These are phyloP conservation scores for Acrocyrtus sp. DNA, from an alignment of 2,888 invertebrate species.

Conservation along the genomic window DNA sequence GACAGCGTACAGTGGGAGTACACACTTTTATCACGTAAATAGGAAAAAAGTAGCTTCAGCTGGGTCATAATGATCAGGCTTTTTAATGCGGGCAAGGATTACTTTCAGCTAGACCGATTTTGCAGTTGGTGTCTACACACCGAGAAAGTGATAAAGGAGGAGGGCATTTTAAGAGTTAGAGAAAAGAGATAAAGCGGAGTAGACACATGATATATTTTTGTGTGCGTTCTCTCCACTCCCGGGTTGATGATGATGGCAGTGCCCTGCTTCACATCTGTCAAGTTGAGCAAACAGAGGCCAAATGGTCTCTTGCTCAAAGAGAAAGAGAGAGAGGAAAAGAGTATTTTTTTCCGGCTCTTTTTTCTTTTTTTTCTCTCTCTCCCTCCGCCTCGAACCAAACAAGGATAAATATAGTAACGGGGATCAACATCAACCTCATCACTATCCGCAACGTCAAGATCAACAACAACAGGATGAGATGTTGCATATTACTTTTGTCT, in stretches of 20 bases:
- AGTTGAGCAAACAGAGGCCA: conserved; percentile 64
- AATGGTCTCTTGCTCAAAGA: conserved; percentile 63
- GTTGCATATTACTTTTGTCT: conserved; percentile 28
- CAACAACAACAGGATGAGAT: conserved; percentile 8
- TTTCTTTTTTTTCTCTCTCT: conserved; percentile 14
- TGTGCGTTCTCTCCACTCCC: conserved; percentile 6
- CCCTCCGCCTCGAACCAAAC: conserved; percentile 10
- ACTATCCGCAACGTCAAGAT: neutral
- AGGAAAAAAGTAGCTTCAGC: too few species aligned
- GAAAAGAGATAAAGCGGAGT: too few species aligned
- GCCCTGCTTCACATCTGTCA: conserved; percentile 64
- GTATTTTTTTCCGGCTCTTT: too few species aligned
- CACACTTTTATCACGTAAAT: too few species aligned
- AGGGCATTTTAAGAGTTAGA: too few species aligned
- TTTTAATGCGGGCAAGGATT: too few species aligned
- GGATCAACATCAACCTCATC: conserved; percentile 11
- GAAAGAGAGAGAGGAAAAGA: too few species aligned
- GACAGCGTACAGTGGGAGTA: too few species aligned
- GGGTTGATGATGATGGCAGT: conserved; percentile 38
- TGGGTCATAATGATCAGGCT: too few species aligned
- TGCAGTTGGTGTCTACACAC: too few species aligned
- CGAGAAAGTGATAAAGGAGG: too few species aligned
- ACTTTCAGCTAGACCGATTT: too few species aligned
- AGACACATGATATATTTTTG: conserved; percentile 39
- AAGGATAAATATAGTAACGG: conserved; percentile 11